phyloP scores from a whole-genome alignment of 2,888 invertebrate genomes.

The Agrotis segetum region DNA sequence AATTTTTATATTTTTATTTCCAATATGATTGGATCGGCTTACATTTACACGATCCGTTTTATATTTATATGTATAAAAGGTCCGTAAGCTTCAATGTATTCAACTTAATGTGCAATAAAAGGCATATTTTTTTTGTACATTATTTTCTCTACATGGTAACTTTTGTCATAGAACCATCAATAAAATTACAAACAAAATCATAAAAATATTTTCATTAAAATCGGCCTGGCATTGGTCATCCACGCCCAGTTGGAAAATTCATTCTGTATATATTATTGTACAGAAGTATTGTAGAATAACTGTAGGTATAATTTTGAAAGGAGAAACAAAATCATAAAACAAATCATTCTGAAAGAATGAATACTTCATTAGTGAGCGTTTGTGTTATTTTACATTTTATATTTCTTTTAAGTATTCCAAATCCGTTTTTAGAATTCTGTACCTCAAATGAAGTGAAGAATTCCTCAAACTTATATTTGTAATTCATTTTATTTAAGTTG shows the following conservation, averaged over 20 bases:
- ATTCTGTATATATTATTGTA: no score
- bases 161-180: no score
- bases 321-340: not conserved
- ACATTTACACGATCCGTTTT: not conserved
- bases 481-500: no score
- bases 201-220: no score
- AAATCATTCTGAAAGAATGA: not conserved
- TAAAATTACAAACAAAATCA: no score
- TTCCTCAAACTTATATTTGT: no score
- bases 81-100: not conserved
- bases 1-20: not conserved
- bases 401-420: not conserved
- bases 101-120: not conserved
- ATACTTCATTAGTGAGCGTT: conserved; percentile 24
- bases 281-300: not conserved
- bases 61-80: not conserved
- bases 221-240: no score
- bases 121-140: not conserved
- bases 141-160: no score
- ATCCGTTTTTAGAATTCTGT: not conserved
- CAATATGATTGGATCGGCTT: not conserved
- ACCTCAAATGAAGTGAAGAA: no score
- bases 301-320: conserved; percentile 4
- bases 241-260: no score
- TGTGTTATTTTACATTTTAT: conserved; percentile 2